Evolutionary conservation across 2,797 vertebrate species (phyloP).

Genomic region (Ctenopoma multispine): DNA sequence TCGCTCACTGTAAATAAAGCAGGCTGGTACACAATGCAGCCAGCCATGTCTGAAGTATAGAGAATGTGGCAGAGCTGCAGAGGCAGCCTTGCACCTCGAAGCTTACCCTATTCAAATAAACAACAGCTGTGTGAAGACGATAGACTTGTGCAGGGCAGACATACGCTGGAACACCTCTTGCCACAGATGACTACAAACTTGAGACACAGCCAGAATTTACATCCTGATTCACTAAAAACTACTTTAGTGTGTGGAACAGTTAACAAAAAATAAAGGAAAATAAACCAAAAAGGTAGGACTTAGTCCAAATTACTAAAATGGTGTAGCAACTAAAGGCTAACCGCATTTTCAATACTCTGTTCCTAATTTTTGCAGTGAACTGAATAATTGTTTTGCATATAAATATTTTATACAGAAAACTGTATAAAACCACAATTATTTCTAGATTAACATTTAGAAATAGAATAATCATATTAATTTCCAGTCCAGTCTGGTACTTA

Average conservation of each 20-base stretch:
- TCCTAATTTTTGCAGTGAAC: no score
- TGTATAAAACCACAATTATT: no score
- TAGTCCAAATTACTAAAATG: no score
- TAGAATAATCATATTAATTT: no score
- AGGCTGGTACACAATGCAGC: slow-evolving; percentile 40
- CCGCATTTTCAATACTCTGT: no score
- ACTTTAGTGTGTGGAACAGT: not conserved
- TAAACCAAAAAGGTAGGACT: not conserved
- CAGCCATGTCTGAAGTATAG: slow-evolving; percentile 36
- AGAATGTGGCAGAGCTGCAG: slow-evolving; percentile 21
- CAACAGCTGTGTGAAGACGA: slow-evolving; percentile 53
- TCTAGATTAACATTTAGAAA: no score
- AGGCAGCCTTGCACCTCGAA: slow-evolving; percentile 35
- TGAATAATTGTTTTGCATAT: no score
- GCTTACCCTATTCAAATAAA: slow-evolving; percentile 67
- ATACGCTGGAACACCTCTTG: slow-evolving; percentile 31
- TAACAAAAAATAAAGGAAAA: not conserved
- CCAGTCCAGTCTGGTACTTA: no score
- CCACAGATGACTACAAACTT: not conserved
- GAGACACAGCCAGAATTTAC: slow-evolving; percentile 1
- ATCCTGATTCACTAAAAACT: not conserved
- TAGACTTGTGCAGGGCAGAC: slow-evolving; percentile 18
- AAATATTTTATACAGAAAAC: no score
- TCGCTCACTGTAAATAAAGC: slow-evolving; percentile 62
- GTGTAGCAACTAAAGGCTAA: no score